Percentiles rank a stretch among this genome's conserved stretches.
phyloP scores from a whole-genome alignment of 2,888 invertebrate species.

The Andrena praecox region DNA sequence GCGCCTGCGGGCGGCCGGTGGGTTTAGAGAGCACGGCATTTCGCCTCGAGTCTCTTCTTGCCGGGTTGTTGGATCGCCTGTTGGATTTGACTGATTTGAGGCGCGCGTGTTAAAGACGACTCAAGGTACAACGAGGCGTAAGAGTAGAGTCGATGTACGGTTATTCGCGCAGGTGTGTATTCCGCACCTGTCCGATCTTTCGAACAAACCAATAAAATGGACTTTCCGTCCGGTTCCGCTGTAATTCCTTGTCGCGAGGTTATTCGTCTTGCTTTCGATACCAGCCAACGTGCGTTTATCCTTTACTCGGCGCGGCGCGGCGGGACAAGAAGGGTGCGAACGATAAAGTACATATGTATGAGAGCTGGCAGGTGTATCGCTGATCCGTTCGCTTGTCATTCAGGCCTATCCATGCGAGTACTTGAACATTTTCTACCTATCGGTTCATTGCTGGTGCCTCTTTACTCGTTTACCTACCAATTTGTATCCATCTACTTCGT shows the following conservation, averaged over 20 bases:
- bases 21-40: not conserved
- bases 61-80: not conserved
- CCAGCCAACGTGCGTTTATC: not conserved
- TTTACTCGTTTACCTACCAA: slow-evolving; percentile 1
- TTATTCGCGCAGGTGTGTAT: slow-evolving; percentile 51
- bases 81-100: not conserved
- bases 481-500: not conserved
- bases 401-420: not conserved
- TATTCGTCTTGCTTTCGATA: slow-evolving; percentile 9
- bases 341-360: not conserved
- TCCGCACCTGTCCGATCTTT: slow-evolving; percentile 50
- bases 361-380: slow-evolving; percentile 15
- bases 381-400: slow-evolving; percentile 19
- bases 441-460: not conserved
- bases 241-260: not conserved
- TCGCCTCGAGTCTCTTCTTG: not conserved
- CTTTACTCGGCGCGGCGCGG: not conserved
- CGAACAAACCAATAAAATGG: slow-evolving; percentile 31
- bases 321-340: not conserved
- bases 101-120: not conserved
- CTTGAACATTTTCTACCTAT: not conserved
- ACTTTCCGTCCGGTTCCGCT: slow-evolving; percentile 28
- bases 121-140: not conserved
- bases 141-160: slow-evolving; percentile 33
- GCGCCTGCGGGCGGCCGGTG: too few relatives aligned